Base-by-base conservation (phyloP, 64 coral and sea anemone genomes). In the Trachythela sp. region DNA sequence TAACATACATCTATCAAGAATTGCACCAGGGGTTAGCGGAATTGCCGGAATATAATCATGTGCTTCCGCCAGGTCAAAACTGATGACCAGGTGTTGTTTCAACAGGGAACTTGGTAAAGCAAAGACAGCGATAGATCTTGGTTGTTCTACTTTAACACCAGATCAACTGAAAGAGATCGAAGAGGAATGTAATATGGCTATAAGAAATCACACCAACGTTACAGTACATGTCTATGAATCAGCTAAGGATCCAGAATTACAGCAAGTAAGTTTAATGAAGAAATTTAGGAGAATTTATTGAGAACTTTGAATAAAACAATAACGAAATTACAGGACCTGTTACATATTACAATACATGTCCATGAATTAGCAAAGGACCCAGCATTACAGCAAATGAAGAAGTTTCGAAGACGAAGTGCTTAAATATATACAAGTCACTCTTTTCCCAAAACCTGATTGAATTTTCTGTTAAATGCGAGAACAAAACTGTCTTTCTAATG, bases 131-230 rank as follows among this genome's bases (percentile, higher is more conserved):
- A 93, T 99, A 59, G 96, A 99, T 70, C 86, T 99, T 9, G 84
- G 86, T 10, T 95, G 96, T 86, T 88, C 89, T 67, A 89, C 83
- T 58, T 80, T 99, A 24, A 94, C 86, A 38, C 41, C 80, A 71
- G 89, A 99, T 54, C 93, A 99, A 86, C 87, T 99, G 77, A 88
- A 90, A 2, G 92, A 94, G 89, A 88, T 99, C 67, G 96, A 99
- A 71, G 83, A 37, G 38, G 91, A 88, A 56, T 91, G 93, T 38
- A 99, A 99, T 91, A 56, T 89, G 41, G 80, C 91, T 68, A 99
- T 99, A 10, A 94, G 96, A 77, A 88, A 91, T 33, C 90, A 84
- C 85, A 75, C 90, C 18, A 94, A 94, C 54, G 96, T 99, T 0
- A 94, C 91, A 48, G 93, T 95, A 33, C 96, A 99, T 85, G 84